Percentiles rank a stretch among this genome's conserved stretches.
phyloP scores from a whole-genome alignment of 1,140 invertebrate species.

The Listronotus oregonensis region DNA sequence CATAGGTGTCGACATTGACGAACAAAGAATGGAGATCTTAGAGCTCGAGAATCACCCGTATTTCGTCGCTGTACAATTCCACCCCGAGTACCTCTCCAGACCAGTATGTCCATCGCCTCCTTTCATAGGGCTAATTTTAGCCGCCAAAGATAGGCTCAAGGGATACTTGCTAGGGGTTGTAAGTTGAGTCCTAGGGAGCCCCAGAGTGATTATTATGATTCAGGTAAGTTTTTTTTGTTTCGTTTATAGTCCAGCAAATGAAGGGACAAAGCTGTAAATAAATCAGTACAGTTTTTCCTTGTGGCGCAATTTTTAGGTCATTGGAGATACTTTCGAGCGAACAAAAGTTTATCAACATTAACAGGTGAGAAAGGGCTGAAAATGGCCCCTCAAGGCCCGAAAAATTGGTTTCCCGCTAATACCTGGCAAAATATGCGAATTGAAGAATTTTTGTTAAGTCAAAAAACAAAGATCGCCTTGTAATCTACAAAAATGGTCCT shows the following conservation, averaged over 20 bases:
- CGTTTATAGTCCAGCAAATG: not conserved
- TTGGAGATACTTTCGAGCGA: too few species aligned
- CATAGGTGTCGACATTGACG: slow-evolving; percentile 68
- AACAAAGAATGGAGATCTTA: slow-evolving; percentile 85
- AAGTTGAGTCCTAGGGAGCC: slow-evolving; percentile 46
- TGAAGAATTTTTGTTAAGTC: too few species aligned
- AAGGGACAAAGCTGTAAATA: too few species aligned
- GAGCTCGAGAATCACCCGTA: slow-evolving; percentile 81
- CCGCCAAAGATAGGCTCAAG: slow-evolving; percentile 77
- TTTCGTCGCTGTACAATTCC: slow-evolving; percentile 95
- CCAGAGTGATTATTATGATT: slow-evolving; percentile 48
- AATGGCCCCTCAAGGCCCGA: too few species aligned
- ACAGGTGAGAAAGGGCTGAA: too few species aligned
- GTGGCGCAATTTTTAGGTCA: too few species aligned
- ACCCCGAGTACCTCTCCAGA: slow-evolving; percentile 95
- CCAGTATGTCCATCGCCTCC: slow-evolving; percentile 93
- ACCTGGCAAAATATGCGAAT: too few species aligned
- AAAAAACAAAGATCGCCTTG: too few species aligned
- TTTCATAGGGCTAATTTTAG: slow-evolving; percentile 92
- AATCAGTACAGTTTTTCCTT: too few species aligned
- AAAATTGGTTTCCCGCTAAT: too few species aligned
- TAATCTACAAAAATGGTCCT: too few species aligned
- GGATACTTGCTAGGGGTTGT: slow-evolving; percentile 73
- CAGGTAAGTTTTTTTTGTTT: slow-evolving; percentile 38
- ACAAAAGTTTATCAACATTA: too few species aligned